A percentile compares a stretch with the other conserved stretches of the same genome.
These are phyloP conservation scores for Beaufortia kweichowensis DNA, from an alignment of 2,113 vertebrate species.

Conservation along the genomic window DNA sequence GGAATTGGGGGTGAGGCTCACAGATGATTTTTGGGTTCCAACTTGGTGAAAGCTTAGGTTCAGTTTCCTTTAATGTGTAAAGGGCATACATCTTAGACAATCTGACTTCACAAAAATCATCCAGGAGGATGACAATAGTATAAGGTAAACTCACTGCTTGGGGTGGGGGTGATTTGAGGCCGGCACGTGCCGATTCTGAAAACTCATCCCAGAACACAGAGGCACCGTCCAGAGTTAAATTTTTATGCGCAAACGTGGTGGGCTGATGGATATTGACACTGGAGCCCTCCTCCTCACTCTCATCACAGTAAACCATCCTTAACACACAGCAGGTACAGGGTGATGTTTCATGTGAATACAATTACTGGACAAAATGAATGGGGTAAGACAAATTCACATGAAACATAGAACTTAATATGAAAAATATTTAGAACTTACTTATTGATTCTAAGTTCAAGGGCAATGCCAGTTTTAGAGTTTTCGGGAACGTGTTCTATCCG, in stretches of 20 bases:
- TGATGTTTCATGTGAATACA: background rate
- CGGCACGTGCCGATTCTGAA: slow-evolving; percentile 83
- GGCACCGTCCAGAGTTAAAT: slow-evolving; percentile 87
- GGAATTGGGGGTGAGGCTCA: slow-evolving; percentile 95
- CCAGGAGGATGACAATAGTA: background rate
- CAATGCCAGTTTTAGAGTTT: slow-evolving; percentile 95
- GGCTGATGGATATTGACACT: slow-evolving; percentile 92
- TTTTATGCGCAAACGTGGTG: slow-evolving; percentile 92
- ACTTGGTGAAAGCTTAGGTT: slow-evolving; percentile 96
- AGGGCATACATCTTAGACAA: background rate
- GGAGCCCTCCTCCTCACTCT: slow-evolving; percentile 86
- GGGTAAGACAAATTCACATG: background rate
- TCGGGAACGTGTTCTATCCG: slow-evolving; percentile 92
- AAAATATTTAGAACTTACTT: slow-evolving; percentile 74
- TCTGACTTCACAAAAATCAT: too few relatives aligned
- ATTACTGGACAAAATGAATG: background rate
- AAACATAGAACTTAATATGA: too few relatives aligned
- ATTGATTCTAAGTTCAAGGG: slow-evolving; percentile 89
- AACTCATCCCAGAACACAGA: slow-evolving; percentile 95
- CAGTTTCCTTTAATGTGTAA: slow-evolving; percentile 80
- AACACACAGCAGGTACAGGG: slow-evolving; percentile 49
- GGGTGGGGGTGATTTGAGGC: slow-evolving; percentile 84
- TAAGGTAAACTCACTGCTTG: slow-evolving; percentile 77
- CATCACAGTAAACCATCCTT: slow-evolving; percentile 92
- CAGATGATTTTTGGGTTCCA: slow-evolving; percentile 98